Conservation (phyloP, 2,797 vertebrate genomes). For the Capromys pilorides region DNA sequence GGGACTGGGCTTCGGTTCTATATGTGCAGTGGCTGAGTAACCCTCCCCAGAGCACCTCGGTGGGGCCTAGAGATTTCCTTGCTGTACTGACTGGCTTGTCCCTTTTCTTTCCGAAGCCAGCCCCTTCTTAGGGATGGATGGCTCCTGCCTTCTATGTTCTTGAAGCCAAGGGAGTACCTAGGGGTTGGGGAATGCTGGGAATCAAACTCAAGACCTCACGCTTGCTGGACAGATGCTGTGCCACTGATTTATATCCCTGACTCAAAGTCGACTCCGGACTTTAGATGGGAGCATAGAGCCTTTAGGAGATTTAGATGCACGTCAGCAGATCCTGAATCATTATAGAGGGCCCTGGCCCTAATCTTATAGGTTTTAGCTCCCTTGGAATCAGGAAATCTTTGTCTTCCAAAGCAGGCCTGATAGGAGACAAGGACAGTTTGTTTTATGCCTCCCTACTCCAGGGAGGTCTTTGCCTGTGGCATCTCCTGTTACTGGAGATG, state of each 20-base stretch:
- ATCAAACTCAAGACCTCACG: no score
- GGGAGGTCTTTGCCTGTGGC: neutral
- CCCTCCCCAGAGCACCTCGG: accelerated
- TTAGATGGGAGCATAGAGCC: neutral
- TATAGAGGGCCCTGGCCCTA: neutral
- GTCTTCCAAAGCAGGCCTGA: conserved; percentile 16
- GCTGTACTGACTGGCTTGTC: neutral
- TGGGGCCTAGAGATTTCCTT: neutral
- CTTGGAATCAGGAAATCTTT: neutral
- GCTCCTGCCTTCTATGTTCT: neutral
- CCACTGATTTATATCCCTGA: no score
- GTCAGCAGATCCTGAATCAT: neutral
- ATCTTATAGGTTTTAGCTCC: neutral
- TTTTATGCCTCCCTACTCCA: neutral
- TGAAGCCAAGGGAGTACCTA: neutral
- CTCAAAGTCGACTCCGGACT: neutral
- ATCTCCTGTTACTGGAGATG: neutral
- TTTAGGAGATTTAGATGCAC: neutral
- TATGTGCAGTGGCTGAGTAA: neutral
- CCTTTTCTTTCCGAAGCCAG: conserved; percentile 19
- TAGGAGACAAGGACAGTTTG: neutral
- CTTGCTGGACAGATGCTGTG: no score
- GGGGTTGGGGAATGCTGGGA: neutral
- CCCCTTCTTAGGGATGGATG: neutral
- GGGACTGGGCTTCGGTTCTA: neutral